These are phyloP conservation scores for Sesia bembeciformis DNA, from an alignment of 2,888 invertebrate species.

Conservation along the genomic window DNA sequence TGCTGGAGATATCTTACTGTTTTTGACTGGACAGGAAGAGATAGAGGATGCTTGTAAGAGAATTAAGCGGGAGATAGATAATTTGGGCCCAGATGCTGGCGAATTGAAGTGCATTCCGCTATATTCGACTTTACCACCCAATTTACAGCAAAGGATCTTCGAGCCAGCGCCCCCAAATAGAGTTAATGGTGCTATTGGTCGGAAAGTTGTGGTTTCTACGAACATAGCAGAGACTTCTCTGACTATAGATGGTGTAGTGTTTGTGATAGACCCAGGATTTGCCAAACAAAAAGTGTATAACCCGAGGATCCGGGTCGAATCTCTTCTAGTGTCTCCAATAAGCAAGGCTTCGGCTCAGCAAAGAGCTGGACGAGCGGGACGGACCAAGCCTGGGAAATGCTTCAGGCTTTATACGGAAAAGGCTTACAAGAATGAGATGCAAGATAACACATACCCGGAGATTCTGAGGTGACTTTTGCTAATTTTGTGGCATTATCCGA, in stretches of 20 bases:
- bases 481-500: too few species aligned
- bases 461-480: constrained; percentile 75
- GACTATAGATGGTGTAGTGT: constrained; percentile 99
- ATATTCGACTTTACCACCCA: constrained; percentile 98
- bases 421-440: constrained; percentile 96
- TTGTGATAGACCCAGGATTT: constrained; percentile 99
- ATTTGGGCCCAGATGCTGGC: constrained; percentile 96
- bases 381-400: constrained; percentile 99
- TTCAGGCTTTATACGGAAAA: constrained; percentile 96
- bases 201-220: constrained; percentile 97
- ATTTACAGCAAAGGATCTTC: constrained; percentile 96
- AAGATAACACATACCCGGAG: constrained; percentile 98
- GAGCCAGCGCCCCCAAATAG: constrained; percentile 96
- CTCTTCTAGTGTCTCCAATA: constrained; percentile 97
- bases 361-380: constrained; percentile 96
- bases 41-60: constrained; percentile 99
- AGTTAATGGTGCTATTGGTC: constrained; percentile 89
- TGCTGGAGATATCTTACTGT: constrained; percentile 93
- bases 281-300: constrained; percentile 99
- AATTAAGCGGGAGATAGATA: constrained; percentile 95
- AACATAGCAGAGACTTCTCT: constrained; percentile 99
- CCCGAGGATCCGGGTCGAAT: constrained; percentile 92
- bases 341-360: constrained; percentile 99
- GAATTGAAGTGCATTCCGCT: constrained; percentile 98
- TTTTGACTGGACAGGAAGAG: constrained; percentile 93